A percentile compares a stretch with the other conserved stretches of the same genome.
Conservation (phyloP, 2,113 vertebrate genomes). For the Malurus melanocephalus region DNA sequence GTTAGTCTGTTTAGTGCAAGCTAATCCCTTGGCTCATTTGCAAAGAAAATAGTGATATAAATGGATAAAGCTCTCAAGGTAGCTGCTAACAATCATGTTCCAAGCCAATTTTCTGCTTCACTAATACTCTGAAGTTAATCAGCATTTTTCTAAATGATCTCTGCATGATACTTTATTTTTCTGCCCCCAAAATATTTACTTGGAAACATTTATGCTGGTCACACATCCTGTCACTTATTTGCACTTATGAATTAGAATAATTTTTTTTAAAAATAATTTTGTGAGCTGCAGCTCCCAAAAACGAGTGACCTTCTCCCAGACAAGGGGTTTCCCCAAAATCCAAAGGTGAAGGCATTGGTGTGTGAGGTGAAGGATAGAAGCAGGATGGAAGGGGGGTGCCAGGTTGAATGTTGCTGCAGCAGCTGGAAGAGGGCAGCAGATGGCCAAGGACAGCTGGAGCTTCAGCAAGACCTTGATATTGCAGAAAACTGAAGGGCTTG, state of each 20-base stretch:
- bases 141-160: slow-evolving; percentile 22
- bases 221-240: neutral
- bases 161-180: neutral
- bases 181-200: neutral
- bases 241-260: neutral
- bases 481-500: neutral
- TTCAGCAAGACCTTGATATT: neutral
- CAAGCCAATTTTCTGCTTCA: slow-evolving; percentile 45
- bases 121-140: slow-evolving; percentile 22
- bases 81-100: slow-evolving; percentile 25
- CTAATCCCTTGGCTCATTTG: slow-evolving; percentile 13
- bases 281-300: neutral
- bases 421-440: neutral
- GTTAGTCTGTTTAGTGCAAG: neutral
- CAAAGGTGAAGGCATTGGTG: neutral
- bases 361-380: neutral
- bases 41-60: slow-evolving; percentile 23
- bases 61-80: slow-evolving; percentile 29
- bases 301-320: neutral
- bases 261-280: neutral
- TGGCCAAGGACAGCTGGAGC: neutral
- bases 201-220: neutral
- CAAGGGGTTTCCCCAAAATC: neutral
- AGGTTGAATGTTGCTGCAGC: neutral
- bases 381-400: rapidly evolving